A percentile compares a stretch with the other conserved stretches of the same genome.
phyloP scores from a whole-genome alignment of 53 echinoderm and acorn worm genomes.

The Henricia sp. region DNA sequence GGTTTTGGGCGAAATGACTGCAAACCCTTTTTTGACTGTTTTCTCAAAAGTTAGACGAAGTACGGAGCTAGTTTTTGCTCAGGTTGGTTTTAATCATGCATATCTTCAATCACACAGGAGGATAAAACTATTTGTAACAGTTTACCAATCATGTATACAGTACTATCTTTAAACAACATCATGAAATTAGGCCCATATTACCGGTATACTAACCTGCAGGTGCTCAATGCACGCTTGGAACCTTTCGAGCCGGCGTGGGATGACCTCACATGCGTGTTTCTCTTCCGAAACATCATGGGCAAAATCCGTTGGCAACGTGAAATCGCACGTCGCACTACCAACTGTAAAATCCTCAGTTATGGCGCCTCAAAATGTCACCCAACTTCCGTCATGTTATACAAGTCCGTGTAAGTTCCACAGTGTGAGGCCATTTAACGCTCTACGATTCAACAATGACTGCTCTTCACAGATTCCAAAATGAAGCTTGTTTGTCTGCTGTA shows the following conservation, averaged over 20 bases:
- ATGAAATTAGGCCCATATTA: no score
- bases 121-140: no score
- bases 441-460: neutral
- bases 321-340: neutral
- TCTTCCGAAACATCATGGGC: conserved; percentile 45
- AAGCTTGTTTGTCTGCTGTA: no score
- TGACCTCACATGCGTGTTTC: conserved; percentile 7
- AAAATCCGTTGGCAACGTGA: neutral
- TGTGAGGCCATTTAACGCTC: neutral
- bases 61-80: no score
- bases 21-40: no score
- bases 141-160: no score
- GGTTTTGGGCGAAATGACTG: no score
- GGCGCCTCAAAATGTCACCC: neutral
- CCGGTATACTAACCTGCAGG: conserved; percentile 24
- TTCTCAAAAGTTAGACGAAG: no score
- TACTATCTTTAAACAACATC: no score
- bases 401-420: neutral
- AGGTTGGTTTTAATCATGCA: no score
- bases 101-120: no score
- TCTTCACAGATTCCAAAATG: neutral
- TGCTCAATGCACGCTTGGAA: conserved; percentile 36
- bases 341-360: no score
- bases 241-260: conserved; percentile 19
- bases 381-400: neutral